Evolutionary conservation across 2,888 invertebrate genomes (phyloP).

Genomic region (Polietes domitor): DNA sequence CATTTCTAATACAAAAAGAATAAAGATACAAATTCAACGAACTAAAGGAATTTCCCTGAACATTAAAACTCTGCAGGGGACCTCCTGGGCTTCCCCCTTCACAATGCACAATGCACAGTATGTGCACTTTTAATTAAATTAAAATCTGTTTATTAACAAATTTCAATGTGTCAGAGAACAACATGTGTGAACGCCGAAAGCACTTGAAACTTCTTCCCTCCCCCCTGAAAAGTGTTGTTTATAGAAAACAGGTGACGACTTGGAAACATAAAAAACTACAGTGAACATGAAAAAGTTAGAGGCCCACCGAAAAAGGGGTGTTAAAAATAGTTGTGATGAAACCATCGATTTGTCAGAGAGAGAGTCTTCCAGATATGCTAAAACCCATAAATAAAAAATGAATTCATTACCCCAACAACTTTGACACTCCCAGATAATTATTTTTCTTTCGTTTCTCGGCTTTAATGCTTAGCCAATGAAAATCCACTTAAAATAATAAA

Average conservation of each 20-base stretch:
- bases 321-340: no score
- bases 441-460: background rate
- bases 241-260: constrained; percentile 25
- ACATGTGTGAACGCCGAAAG: background rate
- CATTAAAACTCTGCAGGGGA: background rate
- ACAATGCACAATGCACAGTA: background rate
- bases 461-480: constrained; percentile 68
- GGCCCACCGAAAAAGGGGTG: no score
- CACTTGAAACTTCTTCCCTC: background rate
- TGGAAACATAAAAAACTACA: background rate
- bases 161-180: background rate
- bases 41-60: background rate
- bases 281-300: background rate
- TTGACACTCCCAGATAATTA: constrained; percentile 65
- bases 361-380: constrained; percentile 11
- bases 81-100: background rate
- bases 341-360: background rate
- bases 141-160: constrained; percentile 36
- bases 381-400: constrained; percentile 57
- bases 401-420: constrained; percentile 60
- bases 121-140: constrained; percentile 24
- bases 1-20: no score
- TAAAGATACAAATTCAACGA: background rate
- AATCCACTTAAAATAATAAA: constrained; percentile 71
- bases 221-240: constrained; percentile 5